These are phyloP conservation scores for Leiothrix lutea DNA, from an alignment of 2,113 vertebrate species.

Conservation along the genomic window DNA sequence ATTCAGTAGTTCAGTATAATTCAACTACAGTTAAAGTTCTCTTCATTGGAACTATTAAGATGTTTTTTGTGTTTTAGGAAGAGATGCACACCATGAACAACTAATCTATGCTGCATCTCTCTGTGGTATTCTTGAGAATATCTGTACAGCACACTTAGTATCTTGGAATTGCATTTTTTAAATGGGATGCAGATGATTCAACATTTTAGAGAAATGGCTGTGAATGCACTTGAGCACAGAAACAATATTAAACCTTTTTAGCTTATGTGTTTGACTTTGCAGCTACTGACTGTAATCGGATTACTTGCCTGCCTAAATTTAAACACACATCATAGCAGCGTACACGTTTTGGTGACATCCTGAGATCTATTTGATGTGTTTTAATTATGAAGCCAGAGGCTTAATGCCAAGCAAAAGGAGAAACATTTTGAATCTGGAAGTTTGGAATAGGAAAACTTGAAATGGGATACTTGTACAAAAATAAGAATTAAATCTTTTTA, in stretches of 20 bases:
- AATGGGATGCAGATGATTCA: neutral
- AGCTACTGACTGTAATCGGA: neutral
- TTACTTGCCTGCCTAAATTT: constrained; percentile 19
- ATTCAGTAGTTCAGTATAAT: neutral
- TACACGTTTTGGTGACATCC: neutral
- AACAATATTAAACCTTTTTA: neutral
- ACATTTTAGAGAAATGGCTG: neutral
- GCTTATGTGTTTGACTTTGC: neutral
- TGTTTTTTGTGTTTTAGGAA: neutral
- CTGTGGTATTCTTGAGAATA: neutral
- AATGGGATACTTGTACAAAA: neutral
- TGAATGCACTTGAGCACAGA: neutral
- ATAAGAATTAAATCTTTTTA: neutral
- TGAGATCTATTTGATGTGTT: neutral
- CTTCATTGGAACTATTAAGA: neutral
- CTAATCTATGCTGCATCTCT: neutral
- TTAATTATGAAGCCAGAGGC: neutral
- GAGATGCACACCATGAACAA: neutral
- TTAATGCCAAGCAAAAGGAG: neutral
- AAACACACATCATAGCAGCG: neutral
- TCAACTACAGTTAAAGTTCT: neutral
- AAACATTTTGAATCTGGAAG: neutral
- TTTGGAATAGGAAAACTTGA: neutral
- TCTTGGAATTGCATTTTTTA: neutral
- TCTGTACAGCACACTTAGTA: neutral